Evolutionary conservation across 2,797 vertebrate genomes (phyloP), one percentile per base, ranked within the genome.

Genomic region (Centropyge bicolor): DNA sequence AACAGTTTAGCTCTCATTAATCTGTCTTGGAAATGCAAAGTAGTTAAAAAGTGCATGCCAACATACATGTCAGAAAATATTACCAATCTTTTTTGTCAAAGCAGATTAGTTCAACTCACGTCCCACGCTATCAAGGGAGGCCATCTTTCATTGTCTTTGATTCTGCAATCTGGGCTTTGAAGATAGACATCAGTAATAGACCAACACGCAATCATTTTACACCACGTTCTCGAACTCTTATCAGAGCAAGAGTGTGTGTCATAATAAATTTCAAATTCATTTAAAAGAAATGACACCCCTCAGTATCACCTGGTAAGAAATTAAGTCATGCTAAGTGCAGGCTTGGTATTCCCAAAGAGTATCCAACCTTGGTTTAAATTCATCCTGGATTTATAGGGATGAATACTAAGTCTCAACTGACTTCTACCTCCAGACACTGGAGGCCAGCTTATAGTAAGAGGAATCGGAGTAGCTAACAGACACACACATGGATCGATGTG

Each of bases 91-190:
- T 90, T 88, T 90, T 79, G 78, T 92, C 88, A 86, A 56, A 82
- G 77, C 46, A 54, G 71, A 92, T 91, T 86, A 88, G 79, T 86
- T 89, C 82, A 76, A 70, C 78, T 79, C 81, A 80, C 75, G 73
- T 89, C 75, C 63, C 65, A 36, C 20, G 43, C 78, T 92, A 92
- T 95, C 91, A 81, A 65, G 78, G 68, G 63, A 84, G 68, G 76
- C 81, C 74, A 93, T 95, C 92, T 89, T 75, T 83, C 88, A 88
- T 91, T 88, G 89, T 89, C 86, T 94, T 92, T 93, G 88, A 94
- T 93, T 93, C 74, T 74, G 78, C 77, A 85, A 84, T 90, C 83
- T 63, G 83, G 89, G 93, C 91, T 93, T 93, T 94, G 81, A 90
- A 94, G 92, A 94, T 93, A 88, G 73, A 80, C 78, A 94, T 94